Percentiles rank a stretch among this genome's conserved stretches.
These are phyloP conservation scores for Caenorhabditis angaria DNA, from an alignment of 2,888 invertebrate species.

Conservation along the genomic window DNA sequence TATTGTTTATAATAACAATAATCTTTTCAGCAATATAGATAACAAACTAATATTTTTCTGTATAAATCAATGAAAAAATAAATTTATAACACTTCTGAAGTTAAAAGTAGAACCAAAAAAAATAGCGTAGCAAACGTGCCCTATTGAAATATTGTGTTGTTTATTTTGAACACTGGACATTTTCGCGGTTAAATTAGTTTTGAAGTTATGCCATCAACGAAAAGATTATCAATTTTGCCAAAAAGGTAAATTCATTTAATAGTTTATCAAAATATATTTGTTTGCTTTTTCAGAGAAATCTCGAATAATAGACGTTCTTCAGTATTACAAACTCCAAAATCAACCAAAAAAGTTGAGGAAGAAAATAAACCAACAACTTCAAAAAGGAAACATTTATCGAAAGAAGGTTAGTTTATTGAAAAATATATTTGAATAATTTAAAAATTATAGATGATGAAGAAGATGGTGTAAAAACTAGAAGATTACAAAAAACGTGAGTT, in stretches of 20 bases:
- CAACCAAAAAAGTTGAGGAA: too few relatives aligned
- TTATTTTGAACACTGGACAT: background rate
- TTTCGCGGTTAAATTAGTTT: background rate
- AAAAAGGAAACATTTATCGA: too few relatives aligned
- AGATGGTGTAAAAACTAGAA: slow-evolving; percentile 8
- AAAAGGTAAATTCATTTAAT: background rate
- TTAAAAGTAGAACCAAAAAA: too few relatives aligned
- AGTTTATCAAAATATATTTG: background rate
- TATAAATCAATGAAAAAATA: too few relatives aligned
- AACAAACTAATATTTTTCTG: too few relatives aligned
- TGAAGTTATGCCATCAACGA: background rate
- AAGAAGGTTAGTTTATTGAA: too few relatives aligned
- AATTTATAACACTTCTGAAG: too few relatives aligned
- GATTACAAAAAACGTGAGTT: slow-evolving; percentile 10
- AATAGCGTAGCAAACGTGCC: background rate
- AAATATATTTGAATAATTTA: too few relatives aligned
- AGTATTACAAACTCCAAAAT: too few relatives aligned
- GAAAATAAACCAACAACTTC: too few relatives aligned
- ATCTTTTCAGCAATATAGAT: too few relatives aligned
- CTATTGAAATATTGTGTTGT: background rate
- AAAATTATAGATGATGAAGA: slow-evolving; percentile 3
- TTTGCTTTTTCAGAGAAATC: background rate
- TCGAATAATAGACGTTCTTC: background rate
- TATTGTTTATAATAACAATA: too few relatives aligned
- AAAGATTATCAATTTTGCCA: background rate